These are phyloP conservation scores for Deilephila elpenor DNA, from an alignment of 2,888 invertebrate genomes.

Conservation along the genomic window DNA sequence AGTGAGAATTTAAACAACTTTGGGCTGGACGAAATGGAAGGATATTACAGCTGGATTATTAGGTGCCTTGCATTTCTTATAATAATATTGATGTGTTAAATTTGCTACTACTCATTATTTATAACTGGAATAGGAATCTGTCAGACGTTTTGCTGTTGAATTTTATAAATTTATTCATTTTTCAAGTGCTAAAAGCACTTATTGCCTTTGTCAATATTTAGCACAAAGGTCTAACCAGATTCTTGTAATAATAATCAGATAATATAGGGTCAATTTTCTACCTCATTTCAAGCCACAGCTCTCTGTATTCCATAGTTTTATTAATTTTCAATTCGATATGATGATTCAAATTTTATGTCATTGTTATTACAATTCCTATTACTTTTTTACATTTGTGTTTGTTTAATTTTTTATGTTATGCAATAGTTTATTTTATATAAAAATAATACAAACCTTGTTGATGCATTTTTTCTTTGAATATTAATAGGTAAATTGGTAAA, in stretches of 20 bases:
- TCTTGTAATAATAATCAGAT: neutral
- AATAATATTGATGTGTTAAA: constrained; percentile 3
- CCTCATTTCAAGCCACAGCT: constrained; percentile 20
- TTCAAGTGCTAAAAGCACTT: neutral
- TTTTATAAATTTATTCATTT: neutral
- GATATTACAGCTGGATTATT: constrained; percentile 57
- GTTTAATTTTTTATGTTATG: neutral
- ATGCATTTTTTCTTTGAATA: too few relatives aligned
- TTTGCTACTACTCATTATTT: constrained; percentile 26
- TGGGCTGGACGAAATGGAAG: constrained; percentile 60
- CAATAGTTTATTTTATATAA: neutral
- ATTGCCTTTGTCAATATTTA: neutral
- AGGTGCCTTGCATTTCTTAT: constrained; percentile 66
- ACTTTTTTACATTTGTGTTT: neutral
- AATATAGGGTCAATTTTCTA: constrained; percentile 4
- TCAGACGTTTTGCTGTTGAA: neutral
- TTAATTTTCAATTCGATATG: neutral
- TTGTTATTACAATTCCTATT: constrained; percentile 12
- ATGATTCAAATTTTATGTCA: neutral
- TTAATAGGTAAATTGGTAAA: too few relatives aligned
- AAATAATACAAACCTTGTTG: neutral
- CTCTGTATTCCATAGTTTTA: constrained; percentile 31
- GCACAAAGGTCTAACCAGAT: neutral
- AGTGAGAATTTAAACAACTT: constrained; percentile 58
- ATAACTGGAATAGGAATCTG: neutral